A percentile compares a stretch with the other conserved stretches of the same genome.
Evolutionary conservation across 2,797 vertebrate species (phyloP).

Genomic region (Dryobates pubescens): DNA sequence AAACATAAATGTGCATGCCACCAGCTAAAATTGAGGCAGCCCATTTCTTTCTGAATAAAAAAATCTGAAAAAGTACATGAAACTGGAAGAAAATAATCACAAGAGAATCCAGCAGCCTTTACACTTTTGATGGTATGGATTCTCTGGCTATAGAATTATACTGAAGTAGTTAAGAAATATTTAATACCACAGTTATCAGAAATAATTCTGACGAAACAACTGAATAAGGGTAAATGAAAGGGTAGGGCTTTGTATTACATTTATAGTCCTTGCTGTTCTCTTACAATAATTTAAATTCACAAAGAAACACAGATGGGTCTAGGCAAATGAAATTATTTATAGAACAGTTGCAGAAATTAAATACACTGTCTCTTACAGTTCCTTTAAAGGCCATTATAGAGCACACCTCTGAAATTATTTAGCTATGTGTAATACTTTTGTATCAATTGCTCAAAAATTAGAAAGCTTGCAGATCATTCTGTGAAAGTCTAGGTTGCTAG

Average conservation of each 20-base stretch:
- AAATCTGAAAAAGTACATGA: accelerated
- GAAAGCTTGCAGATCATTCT: neutral
- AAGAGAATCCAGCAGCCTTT: neutral
- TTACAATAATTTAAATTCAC: neutral
- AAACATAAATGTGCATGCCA: neutral
- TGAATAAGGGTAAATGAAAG: neutral
- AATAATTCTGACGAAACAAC: neutral
- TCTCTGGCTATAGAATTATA: neutral
- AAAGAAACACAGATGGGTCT: neutral
- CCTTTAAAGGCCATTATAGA: neutral
- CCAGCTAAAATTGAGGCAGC: neutral
- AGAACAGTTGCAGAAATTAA: neutral
- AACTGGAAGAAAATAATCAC: neutral
- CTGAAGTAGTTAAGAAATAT: neutral
- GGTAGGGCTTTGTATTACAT: neutral
- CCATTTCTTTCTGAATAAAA: neutral
- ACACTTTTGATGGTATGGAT: neutral
- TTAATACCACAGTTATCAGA: neutral
- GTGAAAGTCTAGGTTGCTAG: neutral
- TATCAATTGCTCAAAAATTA: neutral
- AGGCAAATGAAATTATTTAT: neutral
- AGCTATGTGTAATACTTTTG: neutral
- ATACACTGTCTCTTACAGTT: neutral
- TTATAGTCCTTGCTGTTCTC: neutral
- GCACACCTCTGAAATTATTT: neutral